Conservation (phyloP, 1,140 invertebrate species). For the Aphis gossypii region DNA sequence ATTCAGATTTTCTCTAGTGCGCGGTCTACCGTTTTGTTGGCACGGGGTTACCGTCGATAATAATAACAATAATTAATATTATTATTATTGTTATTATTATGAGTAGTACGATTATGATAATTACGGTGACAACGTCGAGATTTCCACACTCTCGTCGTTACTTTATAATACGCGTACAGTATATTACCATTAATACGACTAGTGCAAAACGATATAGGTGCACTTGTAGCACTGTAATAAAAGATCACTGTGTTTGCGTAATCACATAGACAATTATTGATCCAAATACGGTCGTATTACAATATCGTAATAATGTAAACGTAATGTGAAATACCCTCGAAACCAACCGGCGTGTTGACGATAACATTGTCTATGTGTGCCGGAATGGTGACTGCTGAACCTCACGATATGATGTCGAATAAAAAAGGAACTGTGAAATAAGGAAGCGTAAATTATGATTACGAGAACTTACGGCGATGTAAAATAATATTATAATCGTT, state of each 20-base stretch:
- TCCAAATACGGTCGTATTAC: not conserved
- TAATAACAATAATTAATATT: no score
- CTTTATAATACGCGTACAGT: not conserved
- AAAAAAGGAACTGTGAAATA: not conserved
- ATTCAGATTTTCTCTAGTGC: no score
- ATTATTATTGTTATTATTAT: not conserved
- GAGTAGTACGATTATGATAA: not conserved
- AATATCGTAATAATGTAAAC: no score
- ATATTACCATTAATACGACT: not conserved
- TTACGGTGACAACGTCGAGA: not conserved
- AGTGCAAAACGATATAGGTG: not conserved
- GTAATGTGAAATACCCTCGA: not conserved
- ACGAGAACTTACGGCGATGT: not conserved
- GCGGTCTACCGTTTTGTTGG: not conserved
- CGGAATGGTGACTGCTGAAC: no score
- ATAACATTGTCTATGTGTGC: no score
- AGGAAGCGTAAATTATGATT: not conserved
- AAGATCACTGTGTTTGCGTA: not conserved
- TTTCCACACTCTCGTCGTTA: not conserved
- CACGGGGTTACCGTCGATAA: no score
- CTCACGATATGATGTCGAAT: not conserved
- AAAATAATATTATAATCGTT: not conserved
- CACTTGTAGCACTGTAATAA: not conserved
- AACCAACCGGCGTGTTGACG: not conserved
- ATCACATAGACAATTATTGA: not conserved